Evolutionary conservation across 2,113 vertebrate species (phyloP), one percentile per base, ranked within the genome.

Genomic region (Gorsachius goisagi): DNA sequence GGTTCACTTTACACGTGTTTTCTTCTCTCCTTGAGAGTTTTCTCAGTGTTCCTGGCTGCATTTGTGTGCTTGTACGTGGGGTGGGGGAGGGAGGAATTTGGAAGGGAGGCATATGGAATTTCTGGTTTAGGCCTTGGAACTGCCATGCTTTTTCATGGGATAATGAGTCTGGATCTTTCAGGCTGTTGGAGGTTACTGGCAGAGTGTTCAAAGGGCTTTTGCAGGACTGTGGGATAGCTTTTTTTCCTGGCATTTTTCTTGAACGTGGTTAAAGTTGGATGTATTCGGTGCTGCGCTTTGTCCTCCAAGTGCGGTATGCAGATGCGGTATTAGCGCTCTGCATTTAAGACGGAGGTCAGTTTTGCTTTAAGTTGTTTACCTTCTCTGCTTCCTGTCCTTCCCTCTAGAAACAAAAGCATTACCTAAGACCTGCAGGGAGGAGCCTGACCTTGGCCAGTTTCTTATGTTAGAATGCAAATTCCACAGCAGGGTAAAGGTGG

Each of bases 71-170:
- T 49, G 13, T 32, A 2, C 2, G 5, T 28, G 45, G 37, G 30
- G 7, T 28, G 27, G 22, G 19, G 24, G 39, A 52, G 49, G 53
- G 26, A 82, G 80, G 75, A 30, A 5, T 60, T 63, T 49, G 82
- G 28, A 52, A 78, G 27, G 56, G 26, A 62, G 16, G 27, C 2
- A 3, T 0, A 1, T 0, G 5, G 9, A 0, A 1, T 39, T 90
- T 85, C 68, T 69, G 22, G 3, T 79, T 52, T 55, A 67, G 41
- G 33, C 32, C 44, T 52, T 44, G 73, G 37, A 66, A 9, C 30
- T 52, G 11, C 58, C 30, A 35, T 35, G 15, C 13, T n/a, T 39
- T 55, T 60, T 44, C 5, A 9, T 0, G 9, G 72, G 16, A 21
- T 24, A 21, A 39, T 17, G 20, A 76, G n/a, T 50, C 75, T 39